Conservation (phyloP, 2,888 invertebrate species). For the Ethmia dodecea region DNA sequence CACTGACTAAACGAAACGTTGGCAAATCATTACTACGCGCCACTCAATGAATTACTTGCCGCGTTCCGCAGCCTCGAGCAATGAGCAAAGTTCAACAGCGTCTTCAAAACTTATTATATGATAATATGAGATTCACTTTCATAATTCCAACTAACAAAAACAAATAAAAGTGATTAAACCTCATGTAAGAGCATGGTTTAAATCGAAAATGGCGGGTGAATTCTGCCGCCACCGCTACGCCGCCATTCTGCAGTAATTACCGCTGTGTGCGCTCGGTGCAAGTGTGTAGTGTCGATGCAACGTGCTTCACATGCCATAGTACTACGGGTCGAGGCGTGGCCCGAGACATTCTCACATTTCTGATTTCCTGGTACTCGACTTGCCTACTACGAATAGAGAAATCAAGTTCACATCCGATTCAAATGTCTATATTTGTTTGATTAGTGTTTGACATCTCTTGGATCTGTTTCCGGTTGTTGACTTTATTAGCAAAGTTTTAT, state of each 20-base stretch:
- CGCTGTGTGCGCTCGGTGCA: slow-evolving; percentile 30
- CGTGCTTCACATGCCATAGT: slow-evolving; percentile 42
- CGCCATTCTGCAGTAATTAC: slow-evolving; percentile 31
- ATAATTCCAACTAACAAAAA: no score
- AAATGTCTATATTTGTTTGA: not conserved
- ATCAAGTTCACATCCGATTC: slow-evolving; percentile 17
- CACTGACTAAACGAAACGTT: slow-evolving; percentile 58
- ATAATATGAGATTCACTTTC: no score
- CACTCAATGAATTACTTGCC: slow-evolving; percentile 35
- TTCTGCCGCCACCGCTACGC: slow-evolving; percentile 29
- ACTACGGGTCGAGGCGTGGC: slow-evolving; percentile 47
- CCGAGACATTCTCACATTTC: slow-evolving; percentile 44
- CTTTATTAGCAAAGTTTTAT: no score
- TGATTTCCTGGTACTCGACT: slow-evolving; percentile 47
- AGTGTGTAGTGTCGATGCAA: slow-evolving; percentile 46
- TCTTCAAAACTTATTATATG: not conserved
- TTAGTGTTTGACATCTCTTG: not conserved
- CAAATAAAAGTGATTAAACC: no score
- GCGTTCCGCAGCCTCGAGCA: slow-evolving; percentile 17
- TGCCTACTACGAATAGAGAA: slow-evolving; percentile 21
- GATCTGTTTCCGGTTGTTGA: no score
- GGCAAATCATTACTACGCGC: slow-evolving; percentile 53
- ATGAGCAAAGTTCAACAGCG: slow-evolving; percentile 13
- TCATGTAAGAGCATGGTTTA: no score
- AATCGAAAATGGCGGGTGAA: slow-evolving; percentile 37